Evolutionary conservation across 2,888 invertebrate species (phyloP).

Genomic region (Habrosyne pyritoides): DNA sequence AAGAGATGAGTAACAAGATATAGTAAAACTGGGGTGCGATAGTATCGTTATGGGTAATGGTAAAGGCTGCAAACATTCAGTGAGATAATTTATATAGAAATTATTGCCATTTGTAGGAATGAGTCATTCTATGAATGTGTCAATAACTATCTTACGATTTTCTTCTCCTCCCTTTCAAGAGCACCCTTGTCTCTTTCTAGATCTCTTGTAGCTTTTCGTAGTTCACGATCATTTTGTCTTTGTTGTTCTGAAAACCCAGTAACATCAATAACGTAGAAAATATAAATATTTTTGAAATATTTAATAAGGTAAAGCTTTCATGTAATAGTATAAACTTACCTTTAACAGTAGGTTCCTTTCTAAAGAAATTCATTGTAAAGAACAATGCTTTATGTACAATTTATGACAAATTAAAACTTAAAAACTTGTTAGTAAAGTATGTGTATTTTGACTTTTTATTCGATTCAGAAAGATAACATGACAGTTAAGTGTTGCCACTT

Average conservation of each 20-base stretch:
- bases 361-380: slow-evolving; percentile 80
- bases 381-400: background rate
- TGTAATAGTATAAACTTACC: slow-evolving; percentile 71
- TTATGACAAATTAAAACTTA: too few species aligned
- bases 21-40: too few species aligned
- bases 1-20: too few species aligned
- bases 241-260: slow-evolving; percentile 87
- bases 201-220: slow-evolving; percentile 92
- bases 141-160: slow-evolving; percentile 84
- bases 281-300: background rate
- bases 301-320: too few species aligned
- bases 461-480: too few species aligned
- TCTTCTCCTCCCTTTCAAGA: slow-evolving; percentile 94
- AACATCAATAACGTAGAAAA: too few species aligned
- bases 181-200: slow-evolving; percentile 92
- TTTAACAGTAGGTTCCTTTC: slow-evolving; percentile 85
- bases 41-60: too few species aligned
- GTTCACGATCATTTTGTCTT: slow-evolving; percentile 90
- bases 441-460: too few species aligned
- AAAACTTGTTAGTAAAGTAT: too few species aligned
- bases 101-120: slow-evolving; percentile 8
- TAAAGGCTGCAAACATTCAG: too few species aligned
- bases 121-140: slow-evolving; percentile 5
- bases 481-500: too few species aligned
- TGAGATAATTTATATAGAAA: too few species aligned